phyloP scores from a whole-genome alignment of 2,113 vertebrate species.

The Genyomyrus donnyi region DNA sequence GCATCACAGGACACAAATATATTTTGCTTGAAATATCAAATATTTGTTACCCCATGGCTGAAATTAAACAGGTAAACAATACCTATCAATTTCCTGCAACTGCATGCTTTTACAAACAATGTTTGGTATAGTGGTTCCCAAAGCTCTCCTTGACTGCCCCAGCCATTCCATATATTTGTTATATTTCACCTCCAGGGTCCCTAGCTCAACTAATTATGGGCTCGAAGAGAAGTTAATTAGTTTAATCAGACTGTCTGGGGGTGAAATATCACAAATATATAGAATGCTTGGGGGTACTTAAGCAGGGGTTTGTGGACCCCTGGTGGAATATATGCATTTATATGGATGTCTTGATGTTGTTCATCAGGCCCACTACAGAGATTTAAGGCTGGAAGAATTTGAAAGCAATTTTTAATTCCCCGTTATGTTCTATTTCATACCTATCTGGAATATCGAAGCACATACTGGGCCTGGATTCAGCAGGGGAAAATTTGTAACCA shows the following conservation, averaged over 20 bases:
- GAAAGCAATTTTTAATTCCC: not conserved
- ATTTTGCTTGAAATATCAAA: not conserved
- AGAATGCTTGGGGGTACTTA: not conserved
- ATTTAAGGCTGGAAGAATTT: not conserved
- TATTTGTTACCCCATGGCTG: not conserved
- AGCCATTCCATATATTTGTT: not conserved
- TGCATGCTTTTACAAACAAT: not conserved
- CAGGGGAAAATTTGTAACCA: not conserved
- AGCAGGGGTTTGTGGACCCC: not conserved
- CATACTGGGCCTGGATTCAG: not conserved
- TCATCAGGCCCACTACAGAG: not conserved
- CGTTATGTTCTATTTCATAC: not conserved
- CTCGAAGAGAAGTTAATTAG: conserved; percentile 1
- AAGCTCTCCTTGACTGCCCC: not conserved
- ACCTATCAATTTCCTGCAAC: not conserved
- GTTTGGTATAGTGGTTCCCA: not conserved
- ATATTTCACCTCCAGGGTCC: not conserved
- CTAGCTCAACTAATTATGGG: not conserved
- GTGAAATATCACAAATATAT: not conserved
- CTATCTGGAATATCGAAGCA: not conserved
- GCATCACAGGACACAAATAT: not conserved
- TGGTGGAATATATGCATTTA: not conserved
- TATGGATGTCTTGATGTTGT: not conserved
- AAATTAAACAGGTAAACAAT: not conserved
- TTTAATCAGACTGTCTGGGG: not conserved